Evolutionary conservation across 2,797 vertebrate species (phyloP), one percentile per base, ranked within the genome.

Genomic region (Macroramphosus scolopax): DNA sequence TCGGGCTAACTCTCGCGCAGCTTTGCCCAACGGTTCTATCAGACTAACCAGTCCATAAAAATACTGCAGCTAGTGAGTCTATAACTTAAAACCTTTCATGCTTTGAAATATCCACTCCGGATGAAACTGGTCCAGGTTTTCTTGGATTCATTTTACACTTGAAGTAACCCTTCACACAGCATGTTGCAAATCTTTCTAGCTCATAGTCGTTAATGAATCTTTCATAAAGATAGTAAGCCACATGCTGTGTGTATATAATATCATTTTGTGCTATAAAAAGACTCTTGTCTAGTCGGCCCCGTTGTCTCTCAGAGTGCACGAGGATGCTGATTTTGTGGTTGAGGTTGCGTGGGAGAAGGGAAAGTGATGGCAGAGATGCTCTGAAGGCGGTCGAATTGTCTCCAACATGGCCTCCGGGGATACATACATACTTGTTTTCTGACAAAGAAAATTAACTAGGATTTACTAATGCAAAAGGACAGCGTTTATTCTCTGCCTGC

Each of bases 381-480:
- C 52, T 69, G 68, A 82, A 81, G 78, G 83, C 79, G 43, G 80
- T 73, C 55, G 56, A 77, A 84, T 83, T 77, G 76, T 85, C 73
- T 87, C 79, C 77, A 76, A 62, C 55, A 49, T 48, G 63, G 75
- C 88, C 86, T 83, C 68, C 26, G 17, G 85, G 82, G 85, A 86
- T 60, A 26, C 76, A 76, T 83, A 78, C 66, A 81, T 84, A 72
- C 79, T 83, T 73, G 74, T 85, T 85, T 82, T 82, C 75, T 64
- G 87, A 89, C 84, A 86, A 85, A 78, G 80, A 83, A 84, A 83
- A 88, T 89, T 72, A 86, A 84, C 68, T 48, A 24, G 71, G 74
- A 82, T 86, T 84, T 75, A 56, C 72, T 83, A 83, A 87, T 66
- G 72, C 58, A 61, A 52, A 51, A 44, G 63, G 79, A 81, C 76